Evolutionary conservation across 2,113 vertebrate species (phyloP).

Genomic region (Fregata magnificens): DNA sequence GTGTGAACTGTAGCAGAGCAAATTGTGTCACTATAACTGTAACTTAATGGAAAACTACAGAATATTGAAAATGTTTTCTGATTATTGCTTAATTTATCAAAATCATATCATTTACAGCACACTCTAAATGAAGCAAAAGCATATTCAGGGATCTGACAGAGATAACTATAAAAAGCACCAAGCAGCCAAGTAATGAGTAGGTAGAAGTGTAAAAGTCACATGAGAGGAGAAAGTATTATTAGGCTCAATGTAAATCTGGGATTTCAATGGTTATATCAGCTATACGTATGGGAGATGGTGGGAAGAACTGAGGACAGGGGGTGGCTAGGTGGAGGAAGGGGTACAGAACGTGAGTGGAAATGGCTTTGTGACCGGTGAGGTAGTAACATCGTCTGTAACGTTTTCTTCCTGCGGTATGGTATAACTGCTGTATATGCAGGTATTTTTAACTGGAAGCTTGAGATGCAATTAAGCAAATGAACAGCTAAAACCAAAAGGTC

Average conservation of each 20-base stretch:
- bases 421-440: slow-evolving; percentile 15
- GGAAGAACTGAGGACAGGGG: neutral
- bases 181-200: neutral
- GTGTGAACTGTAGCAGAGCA: slow-evolving; percentile 65
- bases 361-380: neutral
- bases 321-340: neutral
- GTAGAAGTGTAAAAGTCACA: neutral
- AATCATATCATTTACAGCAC: slow-evolving; percentile 43
- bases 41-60: slow-evolving; percentile 69
- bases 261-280: neutral
- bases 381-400: neutral
- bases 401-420: neutral
- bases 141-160: slow-evolving; percentile 49
- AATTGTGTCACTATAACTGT: slow-evolving; percentile 45
- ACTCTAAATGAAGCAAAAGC: slow-evolving; percentile 62
- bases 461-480: slow-evolving; percentile 65
- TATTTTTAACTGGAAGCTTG: slow-evolving; percentile 51
- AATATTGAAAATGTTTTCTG: slow-evolving; percentile 67
- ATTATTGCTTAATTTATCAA: slow-evolving; percentile 75
- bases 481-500: slow-evolving; percentile 56
- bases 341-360: neutral
- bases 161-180: slow-evolving; percentile 49
- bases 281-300: neutral
- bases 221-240: neutral
- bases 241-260: neutral